These are phyloP conservation scores for Amblyopsis hoosieri DNA, from an alignment of 2,797 vertebrate genomes.

Conservation along the genomic window DNA sequence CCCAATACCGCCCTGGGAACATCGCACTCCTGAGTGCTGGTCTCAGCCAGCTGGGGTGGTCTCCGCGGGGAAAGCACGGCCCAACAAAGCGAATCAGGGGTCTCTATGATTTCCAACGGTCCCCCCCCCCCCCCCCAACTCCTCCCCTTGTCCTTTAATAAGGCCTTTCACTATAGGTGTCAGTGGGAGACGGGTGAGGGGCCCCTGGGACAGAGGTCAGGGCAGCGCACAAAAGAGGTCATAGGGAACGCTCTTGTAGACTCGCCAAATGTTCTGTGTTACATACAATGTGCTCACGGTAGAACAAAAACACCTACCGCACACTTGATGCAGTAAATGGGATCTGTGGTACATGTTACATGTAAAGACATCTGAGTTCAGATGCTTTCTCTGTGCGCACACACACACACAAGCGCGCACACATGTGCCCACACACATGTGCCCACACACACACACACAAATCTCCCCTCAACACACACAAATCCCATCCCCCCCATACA, in stretches of 20 bases:
- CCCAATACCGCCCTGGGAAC: conserved; percentile 17
- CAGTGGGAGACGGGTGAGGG: conserved; percentile 40
- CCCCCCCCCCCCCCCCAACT: not conserved
- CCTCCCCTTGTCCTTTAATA: conserved; percentile 48
- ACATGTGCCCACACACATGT: too few relatives aligned
- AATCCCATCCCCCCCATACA: too few relatives aligned
- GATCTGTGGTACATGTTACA: not conserved
- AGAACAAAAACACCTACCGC: not conserved
- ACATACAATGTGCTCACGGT: not conserved
- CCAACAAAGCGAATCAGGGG: conserved; percentile 27
- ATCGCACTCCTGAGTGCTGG: conserved; percentile 53
- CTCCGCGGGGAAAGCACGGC: conserved; percentile 33
- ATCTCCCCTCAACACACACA: too few relatives aligned
- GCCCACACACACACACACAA: too few relatives aligned
- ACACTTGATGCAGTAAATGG: too few relatives aligned
- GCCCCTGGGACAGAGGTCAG: conserved; percentile 30
- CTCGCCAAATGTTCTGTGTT: not conserved
- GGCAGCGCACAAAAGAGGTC: conserved; percentile 26
- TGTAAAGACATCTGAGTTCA: too few relatives aligned
- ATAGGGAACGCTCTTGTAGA: conserved; percentile 26
- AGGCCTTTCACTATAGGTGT: conserved; percentile 52
- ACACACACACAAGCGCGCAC: not conserved
- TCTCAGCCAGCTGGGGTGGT: conserved; percentile 56
- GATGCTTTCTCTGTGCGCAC: not conserved
- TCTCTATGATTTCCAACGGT: conserved; percentile 23